A percentile compares a stretch with the other conserved stretches of the same genome.
Conservation (phyloP, 2,113 vertebrate species). For the Otocyon megalotis region DNA sequence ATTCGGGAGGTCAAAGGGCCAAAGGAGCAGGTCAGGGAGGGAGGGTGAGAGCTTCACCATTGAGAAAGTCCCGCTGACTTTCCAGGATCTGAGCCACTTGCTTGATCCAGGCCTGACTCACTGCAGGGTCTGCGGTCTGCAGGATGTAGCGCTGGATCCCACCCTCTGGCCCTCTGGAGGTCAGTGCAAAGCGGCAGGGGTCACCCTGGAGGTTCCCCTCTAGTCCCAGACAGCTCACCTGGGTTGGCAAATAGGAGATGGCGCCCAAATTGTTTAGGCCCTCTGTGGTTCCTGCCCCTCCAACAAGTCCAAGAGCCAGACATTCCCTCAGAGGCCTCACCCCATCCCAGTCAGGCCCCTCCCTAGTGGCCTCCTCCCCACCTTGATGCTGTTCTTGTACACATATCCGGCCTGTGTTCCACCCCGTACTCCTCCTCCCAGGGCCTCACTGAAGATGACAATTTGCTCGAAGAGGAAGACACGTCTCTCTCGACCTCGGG, state of each 20-base stretch:
- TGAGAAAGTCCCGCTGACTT: slow-evolving; percentile 94
- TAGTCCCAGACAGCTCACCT: slow-evolving; percentile 94
- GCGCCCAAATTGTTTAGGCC: neutral
- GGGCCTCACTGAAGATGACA: slow-evolving; percentile 94
- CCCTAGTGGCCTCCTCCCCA: slow-evolving; percentile 43
- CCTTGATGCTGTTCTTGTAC: slow-evolving; percentile 96
- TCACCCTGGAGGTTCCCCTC: slow-evolving; percentile 89
- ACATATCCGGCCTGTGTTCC: slow-evolving; percentile 92
- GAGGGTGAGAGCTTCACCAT: slow-evolving; percentile 86
- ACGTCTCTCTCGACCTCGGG: slow-evolving; percentile 92
- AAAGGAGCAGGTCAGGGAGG: neutral
- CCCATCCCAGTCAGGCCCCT: neutral
- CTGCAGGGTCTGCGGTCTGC: slow-evolving; percentile 87
- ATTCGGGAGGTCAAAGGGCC: neutral
- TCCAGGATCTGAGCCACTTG: slow-evolving; percentile 93
- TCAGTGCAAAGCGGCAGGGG: slow-evolving; percentile 90
- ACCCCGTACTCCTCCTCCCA: slow-evolving; percentile 92
- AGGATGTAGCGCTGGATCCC: slow-evolving; percentile 89
- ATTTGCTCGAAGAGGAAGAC: slow-evolving; percentile 97
- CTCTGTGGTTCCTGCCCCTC: neutral
- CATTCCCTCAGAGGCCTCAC: neutral
- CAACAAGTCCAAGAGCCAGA: neutral
- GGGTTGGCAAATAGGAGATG: slow-evolving; percentile 58
- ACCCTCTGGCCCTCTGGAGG: slow-evolving; percentile 90
- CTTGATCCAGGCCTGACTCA: slow-evolving; percentile 89